Evolutionary conservation across 1,140 invertebrate species (phyloP), one percentile per base, ranked within the genome.

Genomic region (Diorhabda elongata): DNA sequence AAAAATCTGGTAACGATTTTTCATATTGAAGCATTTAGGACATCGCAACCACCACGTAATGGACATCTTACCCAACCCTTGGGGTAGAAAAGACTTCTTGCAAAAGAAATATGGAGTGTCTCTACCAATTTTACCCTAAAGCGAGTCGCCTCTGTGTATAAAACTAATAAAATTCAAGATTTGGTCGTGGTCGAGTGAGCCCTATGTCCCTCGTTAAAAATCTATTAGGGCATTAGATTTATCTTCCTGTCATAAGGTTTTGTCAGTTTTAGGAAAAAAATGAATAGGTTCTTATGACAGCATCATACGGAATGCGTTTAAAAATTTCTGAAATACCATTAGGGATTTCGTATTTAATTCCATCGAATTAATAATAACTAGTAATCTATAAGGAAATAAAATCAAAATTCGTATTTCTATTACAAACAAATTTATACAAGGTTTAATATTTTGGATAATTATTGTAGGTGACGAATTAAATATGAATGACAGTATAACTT

Each of bases 181-280:
- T 45, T 44, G 42, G 43, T 42, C 58, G 58, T 67, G 57, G 43
- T 57, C 58, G 42, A 60, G 44, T 47, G 47, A 52, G 47, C 47
- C 58, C 57, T 42, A 57, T 67, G 64, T 61, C 47, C 68, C 45
- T 69, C 68, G 68, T 69, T 69, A 69, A 69, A 69, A 69, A 69
- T 69, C 68, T 69, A 69, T 69, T 69, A 69, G 68, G 64, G 68
- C n/a, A 7, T 61, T 66, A 66, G 68, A 69, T 69, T 66, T 69
- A 69, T 69, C 68, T 69, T 65, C 68, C 68, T 69, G 68, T 69
- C 68, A 47, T 66, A 61, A 68, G 66, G 66, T 68, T 68, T 68
- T 68, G 66, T 68, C 61, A 64, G 62, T 59, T 69, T 58, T 59
- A 41, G 52, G 62, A 59, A 65, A 69, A 69, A 69, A 69, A 69